phyloP scores from a whole-genome alignment of 2,888 invertebrate genomes.

The Caenorhabditis japonica region DNA sequence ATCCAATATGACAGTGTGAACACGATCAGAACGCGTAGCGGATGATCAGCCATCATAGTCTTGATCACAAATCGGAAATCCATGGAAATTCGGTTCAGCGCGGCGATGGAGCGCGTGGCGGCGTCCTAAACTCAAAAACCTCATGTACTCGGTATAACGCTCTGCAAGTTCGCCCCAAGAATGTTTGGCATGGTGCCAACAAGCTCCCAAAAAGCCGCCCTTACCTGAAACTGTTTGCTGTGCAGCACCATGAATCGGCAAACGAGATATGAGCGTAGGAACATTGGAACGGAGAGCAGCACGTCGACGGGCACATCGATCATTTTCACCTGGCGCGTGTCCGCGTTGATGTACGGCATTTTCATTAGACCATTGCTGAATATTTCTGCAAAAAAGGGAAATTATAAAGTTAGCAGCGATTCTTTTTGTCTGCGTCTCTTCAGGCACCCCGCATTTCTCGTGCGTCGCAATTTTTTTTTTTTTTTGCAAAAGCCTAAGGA shows the following conservation, averaged over 20 bases:
- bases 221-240: constrained; percentile 89
- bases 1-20: constrained; percentile 99
- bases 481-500: too few species aligned
- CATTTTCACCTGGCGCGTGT: constrained; percentile 62
- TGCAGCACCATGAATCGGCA: constrained; percentile 99
- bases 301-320: constrained; percentile 90
- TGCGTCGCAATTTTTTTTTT: too few species aligned
- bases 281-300: constrained; percentile 98
- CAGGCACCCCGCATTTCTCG: too few species aligned
- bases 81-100: constrained; percentile 86
- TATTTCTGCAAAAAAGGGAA: constrained; percentile 51
- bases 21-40: constrained; percentile 90
- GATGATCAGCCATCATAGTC: constrained; percentile 99
- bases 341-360: constrained; percentile 74
- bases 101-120: constrained; percentile 85
- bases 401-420: not conserved
- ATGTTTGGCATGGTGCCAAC: too few species aligned
- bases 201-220: too few species aligned
- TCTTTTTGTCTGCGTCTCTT: not conserved
- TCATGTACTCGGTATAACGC: too few species aligned
- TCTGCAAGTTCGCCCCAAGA: not conserved
- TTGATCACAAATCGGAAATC: constrained; percentile 92
- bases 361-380: constrained; percentile 67
- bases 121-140: constrained; percentile 85
- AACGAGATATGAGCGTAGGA: constrained; percentile 97